A percentile compares a stretch with the other conserved stretches of the same genome.
Conservation (phyloP, 2,113 vertebrate species). For the Sorex fumeus region DNA sequence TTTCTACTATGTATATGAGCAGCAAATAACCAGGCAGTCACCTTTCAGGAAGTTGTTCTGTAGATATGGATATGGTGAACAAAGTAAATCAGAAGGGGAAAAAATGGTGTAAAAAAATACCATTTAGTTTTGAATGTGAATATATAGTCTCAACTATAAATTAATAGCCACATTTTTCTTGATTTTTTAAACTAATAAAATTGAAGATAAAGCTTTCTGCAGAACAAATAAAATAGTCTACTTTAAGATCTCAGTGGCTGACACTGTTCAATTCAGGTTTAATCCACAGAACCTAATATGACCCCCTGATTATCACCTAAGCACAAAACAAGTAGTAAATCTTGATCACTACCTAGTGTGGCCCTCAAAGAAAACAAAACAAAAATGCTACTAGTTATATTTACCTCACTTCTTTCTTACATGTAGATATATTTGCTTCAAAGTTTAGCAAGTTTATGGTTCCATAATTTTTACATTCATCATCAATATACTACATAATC, state of each 20-base stretch:
- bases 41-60: neutral
- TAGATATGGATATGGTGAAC: neutral
- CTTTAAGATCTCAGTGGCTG: too few species aligned
- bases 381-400: neutral
- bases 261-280: too few species aligned
- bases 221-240: neutral
- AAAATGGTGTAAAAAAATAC: neutral
- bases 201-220: neutral
- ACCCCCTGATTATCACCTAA: too few species aligned
- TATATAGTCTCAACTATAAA: neutral
- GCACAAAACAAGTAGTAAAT: too few species aligned
- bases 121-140: neutral
- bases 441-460: neutral
- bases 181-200: constrained; percentile 34
- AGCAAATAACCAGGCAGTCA: constrained; percentile 30
- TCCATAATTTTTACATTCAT: neutral
- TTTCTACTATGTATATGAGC: neutral
- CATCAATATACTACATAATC: neutral
- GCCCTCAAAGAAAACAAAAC: too few species aligned
- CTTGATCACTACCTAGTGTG: too few species aligned
- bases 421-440: neutral
- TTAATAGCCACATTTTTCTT: neutral
- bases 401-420: neutral
- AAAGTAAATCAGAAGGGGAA: neutral
- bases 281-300: too few species aligned